These are phyloP conservation scores for Drosophila dives DNA, from an alignment of 2,888 invertebrate species.

Conservation along the genomic window DNA sequence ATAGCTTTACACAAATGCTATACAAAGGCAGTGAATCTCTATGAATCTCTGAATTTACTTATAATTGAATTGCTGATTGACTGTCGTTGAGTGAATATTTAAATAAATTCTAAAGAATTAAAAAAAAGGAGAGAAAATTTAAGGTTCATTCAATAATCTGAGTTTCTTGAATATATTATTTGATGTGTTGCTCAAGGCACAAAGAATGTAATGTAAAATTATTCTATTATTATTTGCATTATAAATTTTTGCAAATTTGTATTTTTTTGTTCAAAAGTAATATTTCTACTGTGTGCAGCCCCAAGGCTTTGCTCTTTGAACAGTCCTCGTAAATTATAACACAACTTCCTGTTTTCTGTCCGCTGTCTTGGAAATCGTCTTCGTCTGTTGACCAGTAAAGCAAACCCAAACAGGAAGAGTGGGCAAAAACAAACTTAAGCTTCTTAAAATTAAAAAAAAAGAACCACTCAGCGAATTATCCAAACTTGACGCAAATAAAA, in stretches of 20 bases:
- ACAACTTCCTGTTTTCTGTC: background rate
- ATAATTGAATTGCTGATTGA: background rate
- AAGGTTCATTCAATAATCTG: background rate
- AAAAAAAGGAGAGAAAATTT: background rate
- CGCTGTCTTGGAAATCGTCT: conserved; percentile 1
- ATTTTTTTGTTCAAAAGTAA: background rate
- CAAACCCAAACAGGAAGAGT: conserved; percentile 24
- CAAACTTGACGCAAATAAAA: conserved; percentile 59
- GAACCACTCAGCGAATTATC: conserved; percentile 59
- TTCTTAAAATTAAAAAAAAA: conserved; percentile 64
- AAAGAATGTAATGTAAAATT: background rate
- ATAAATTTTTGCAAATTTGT: background rate
- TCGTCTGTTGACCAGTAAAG: background rate
- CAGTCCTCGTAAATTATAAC: background rate
- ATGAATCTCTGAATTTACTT: background rate
- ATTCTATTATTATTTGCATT: background rate
- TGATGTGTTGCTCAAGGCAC: background rate
- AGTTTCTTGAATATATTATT: background rate
- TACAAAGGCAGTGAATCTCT: background rate
- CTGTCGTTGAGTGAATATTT: background rate
- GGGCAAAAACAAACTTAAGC: conserved; percentile 54
- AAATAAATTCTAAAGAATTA: background rate
- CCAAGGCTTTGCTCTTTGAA: background rate
- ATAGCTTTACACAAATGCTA: background rate
- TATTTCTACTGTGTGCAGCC: background rate